Conservation (phyloP, 2,888 invertebrate genomes). For the Bombylius discolor region DNA sequence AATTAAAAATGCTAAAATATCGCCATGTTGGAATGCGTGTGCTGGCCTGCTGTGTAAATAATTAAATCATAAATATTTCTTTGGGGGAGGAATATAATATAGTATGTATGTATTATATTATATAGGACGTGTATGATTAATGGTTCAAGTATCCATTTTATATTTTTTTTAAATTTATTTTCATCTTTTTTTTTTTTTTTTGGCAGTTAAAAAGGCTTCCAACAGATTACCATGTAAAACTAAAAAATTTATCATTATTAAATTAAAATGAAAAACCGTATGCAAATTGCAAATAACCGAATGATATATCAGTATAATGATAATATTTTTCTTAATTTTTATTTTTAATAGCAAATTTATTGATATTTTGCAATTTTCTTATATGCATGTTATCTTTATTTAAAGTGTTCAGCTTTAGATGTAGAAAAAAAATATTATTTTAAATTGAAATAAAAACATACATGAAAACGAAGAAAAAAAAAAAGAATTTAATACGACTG, state of each 20-base stretch:
- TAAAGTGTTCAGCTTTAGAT: background rate
- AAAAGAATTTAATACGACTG: no score
- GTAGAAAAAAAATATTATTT: no score
- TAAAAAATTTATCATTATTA: no score
- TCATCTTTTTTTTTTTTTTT: background rate
- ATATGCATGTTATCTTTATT: background rate
- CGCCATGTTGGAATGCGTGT: background rate
- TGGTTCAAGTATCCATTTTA: background rate
- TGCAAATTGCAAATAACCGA: background rate
- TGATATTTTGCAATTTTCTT: background rate
- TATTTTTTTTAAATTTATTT: background rate
- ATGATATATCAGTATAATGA: background rate
- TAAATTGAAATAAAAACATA: no score
- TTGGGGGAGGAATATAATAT: background rate
- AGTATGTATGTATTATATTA: background rate
- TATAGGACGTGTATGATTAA: background rate
- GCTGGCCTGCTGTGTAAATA: constrained; percentile 6
- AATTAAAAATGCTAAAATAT: background rate
- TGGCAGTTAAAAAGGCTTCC: background rate
- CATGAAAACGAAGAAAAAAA: no score
- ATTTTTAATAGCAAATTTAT: background rate
- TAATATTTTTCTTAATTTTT: background rate
- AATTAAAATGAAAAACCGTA: no score
- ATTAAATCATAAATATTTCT: constrained; percentile 8
- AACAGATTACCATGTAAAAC: background rate